Evolutionary conservation across 2,888 invertebrate species (phyloP).

Genomic region (Diarsia brunnea): DNA sequence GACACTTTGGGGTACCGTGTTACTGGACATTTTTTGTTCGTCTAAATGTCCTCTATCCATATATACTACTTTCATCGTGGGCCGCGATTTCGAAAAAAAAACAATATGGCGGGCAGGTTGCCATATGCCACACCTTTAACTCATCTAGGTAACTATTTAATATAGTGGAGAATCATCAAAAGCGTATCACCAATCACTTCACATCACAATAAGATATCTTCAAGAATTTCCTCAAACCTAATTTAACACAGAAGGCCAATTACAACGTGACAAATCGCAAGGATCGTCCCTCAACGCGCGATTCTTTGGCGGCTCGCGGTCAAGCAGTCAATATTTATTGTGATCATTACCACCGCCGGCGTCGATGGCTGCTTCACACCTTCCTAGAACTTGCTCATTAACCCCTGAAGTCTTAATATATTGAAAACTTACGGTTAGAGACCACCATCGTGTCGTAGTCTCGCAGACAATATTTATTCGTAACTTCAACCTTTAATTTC

Average conservation of each 20-base stretch:
- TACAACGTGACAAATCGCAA: slow-evolving; percentile 56
- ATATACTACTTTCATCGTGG: too few relatives aligned
- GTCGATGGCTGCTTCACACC: slow-evolving; percentile 60
- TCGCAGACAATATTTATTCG: slow-evolving; percentile 42
- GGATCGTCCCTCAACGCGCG: slow-evolving; percentile 25
- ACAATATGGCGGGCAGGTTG: too few relatives aligned
- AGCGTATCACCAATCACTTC: not conserved
- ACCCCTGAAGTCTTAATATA: slow-evolving; percentile 53
- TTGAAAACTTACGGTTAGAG: slow-evolving; percentile 36
- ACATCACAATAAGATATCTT: not conserved
- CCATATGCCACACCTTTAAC: too few relatives aligned
- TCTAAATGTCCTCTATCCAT: too few relatives aligned
- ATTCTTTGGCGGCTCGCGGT: slow-evolving; percentile 43
- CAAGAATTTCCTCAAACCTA: not conserved
- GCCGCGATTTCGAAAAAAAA: too few relatives aligned
- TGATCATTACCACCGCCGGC: slow-evolving; percentile 56
- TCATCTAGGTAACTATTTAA: too few relatives aligned
- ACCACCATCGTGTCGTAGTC: slow-evolving; percentile 57
- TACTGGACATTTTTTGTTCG: too few relatives aligned
- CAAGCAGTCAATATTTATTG: slow-evolving; percentile 61
- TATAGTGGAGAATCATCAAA: not conserved
- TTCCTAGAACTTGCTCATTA: slow-evolving; percentile 67
- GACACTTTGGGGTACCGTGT: too few relatives aligned
- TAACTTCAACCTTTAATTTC: slow-evolving; percentile 48
- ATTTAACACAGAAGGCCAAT: slow-evolving; percentile 18